A percentile compares a stretch with the other conserved stretches of the same genome.
Evolutionary conservation across 2,888 invertebrate genomes (phyloP).

Genomic region (Allygus modestus): DNA sequence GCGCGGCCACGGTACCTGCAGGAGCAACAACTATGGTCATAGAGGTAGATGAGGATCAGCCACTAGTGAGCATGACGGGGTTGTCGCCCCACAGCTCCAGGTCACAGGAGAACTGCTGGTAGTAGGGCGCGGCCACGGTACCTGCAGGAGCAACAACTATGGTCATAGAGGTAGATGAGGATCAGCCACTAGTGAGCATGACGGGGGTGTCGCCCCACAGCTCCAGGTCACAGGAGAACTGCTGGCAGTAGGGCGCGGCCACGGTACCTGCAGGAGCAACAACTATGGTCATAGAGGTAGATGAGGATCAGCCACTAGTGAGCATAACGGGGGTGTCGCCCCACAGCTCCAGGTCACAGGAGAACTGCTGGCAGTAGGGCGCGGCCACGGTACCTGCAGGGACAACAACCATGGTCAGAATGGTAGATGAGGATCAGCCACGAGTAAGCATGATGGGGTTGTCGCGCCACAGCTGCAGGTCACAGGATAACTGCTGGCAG

Average conservation of each 20-base stretch:
- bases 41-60: not conserved
- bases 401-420: not conserved
- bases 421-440: not conserved
- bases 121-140: not conserved
- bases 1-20: not conserved
- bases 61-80: not conserved
- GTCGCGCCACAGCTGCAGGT: not conserved
- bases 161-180: not conserved
- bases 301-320: not conserved
- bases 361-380: not conserved
- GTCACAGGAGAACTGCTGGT: not conserved
- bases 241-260: not conserved
- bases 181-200: conserved; percentile 7
- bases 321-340: not conserved
- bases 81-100: conserved; percentile 2
- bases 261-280: not conserved
- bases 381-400: not conserved
- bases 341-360: conserved; percentile 13
- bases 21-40: not conserved
- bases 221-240: conserved; percentile 9
- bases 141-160: not conserved
- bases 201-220: not conserved
- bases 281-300: not conserved
- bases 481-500: not conserved
- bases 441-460: not conserved